These are phyloP conservation scores for Agrenia bidenticulata DNA, from an alignment of 2,888 invertebrate genomes.

Conservation along the genomic window DNA sequence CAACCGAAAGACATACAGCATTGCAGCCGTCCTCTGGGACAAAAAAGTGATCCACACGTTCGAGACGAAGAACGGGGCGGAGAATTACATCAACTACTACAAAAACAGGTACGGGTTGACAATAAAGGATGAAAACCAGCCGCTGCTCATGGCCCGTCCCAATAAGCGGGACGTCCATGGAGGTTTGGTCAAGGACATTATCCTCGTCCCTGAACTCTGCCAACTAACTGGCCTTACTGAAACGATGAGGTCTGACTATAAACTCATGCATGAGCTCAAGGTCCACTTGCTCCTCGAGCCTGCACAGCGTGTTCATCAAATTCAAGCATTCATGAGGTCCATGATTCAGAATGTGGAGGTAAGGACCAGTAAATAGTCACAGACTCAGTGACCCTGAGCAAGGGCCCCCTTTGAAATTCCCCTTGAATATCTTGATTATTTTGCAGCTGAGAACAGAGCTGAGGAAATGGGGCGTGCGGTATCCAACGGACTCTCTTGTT, in stretches of 20 bases:
- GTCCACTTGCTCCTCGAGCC: conserved; percentile 77
- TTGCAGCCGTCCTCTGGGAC: conserved; percentile 16
- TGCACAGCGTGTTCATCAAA: conserved; percentile 62
- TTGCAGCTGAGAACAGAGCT: conserved; percentile 18
- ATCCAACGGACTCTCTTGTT: background rate
- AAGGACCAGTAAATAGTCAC: too few relatives aligned
- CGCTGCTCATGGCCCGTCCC: conserved; percentile 70
- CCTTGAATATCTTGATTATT: background rate
- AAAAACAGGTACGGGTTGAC: conserved; percentile 66
- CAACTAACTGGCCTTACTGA: conserved; percentile 75
- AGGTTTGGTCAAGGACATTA: conserved; percentile 65
- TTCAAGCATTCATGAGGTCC: conserved; percentile 2
- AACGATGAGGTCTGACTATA: conserved; percentile 58
- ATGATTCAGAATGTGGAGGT: too few relatives aligned
- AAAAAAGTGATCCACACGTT: conserved; percentile 10
- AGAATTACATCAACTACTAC: conserved; percentile 13
- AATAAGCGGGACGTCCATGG: conserved; percentile 68
- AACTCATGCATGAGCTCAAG: conserved; percentile 81
- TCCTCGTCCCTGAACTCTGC: conserved; percentile 80
- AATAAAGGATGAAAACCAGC: conserved; percentile 69
- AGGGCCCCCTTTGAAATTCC: too few relatives aligned
- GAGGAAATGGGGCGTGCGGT: conserved; percentile 14
- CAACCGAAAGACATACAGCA: conserved; percentile 32
- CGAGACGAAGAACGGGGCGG: conserved; percentile 10
- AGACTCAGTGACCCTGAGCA: too few relatives aligned